Conservation (phyloP, 2,113 vertebrate genomes). For the Istiophorus platypterus region DNA sequence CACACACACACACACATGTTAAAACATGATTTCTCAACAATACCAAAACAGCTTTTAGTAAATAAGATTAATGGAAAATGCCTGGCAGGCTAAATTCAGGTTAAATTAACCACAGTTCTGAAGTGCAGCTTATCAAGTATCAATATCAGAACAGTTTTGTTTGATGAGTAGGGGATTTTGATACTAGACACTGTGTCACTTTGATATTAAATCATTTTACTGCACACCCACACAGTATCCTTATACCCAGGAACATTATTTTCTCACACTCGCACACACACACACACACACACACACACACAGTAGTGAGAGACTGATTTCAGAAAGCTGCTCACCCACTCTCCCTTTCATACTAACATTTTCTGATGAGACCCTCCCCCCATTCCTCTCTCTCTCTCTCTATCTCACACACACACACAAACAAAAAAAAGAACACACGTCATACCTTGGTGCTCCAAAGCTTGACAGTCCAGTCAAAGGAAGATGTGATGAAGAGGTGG, state of each 20-base stretch:
- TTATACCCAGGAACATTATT: not conserved
- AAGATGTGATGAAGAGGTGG: constrained; percentile 97
- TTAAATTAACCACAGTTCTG: not conserved
- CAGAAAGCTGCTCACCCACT: not conserved
- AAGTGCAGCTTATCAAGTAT: not conserved
- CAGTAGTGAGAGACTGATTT: constrained; percentile 24
- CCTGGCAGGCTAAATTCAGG: not conserved
- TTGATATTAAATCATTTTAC: constrained; percentile 8
- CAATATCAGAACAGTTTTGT: not conserved
- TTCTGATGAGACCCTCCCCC: no score
- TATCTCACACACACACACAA: not conserved
- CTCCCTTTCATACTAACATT: not conserved
- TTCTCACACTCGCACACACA: not conserved
- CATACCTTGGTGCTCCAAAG: constrained; percentile 98
- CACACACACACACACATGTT: not conserved
- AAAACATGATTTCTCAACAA: not conserved
- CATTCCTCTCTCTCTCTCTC: not conserved
- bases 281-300: constrained; percentile 6
- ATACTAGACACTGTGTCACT: not conserved
- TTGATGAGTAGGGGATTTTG: not conserved
- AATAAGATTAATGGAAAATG: not conserved
- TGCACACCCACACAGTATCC: not conserved
- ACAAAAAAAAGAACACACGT: constrained; percentile 6
- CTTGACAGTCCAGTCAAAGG: constrained; percentile 99
- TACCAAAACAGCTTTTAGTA: not conserved